phyloP scores from a whole-genome alignment of 1,140 invertebrate genomes.

The Bombus superbus region DNA sequence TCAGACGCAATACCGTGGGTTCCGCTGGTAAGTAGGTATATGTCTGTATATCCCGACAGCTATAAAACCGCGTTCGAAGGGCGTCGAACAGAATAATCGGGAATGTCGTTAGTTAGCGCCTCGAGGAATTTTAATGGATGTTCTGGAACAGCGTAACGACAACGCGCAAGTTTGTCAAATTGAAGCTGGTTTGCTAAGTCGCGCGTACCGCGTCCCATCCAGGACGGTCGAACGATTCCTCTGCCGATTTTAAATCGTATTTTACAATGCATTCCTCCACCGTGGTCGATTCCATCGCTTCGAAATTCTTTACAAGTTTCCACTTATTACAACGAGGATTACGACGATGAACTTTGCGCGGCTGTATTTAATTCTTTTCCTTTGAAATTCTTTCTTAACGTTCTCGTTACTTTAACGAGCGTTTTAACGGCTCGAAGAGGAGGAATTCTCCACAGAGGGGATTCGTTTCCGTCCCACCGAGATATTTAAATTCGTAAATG shows the following conservation, averaged over 20 bases:
- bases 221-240: not conserved
- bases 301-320: too few species aligned
- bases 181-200: slow-evolving; percentile 25
- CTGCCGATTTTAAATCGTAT: not conserved
- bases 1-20: slow-evolving; percentile 71
- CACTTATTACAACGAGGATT: not conserved
- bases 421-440: not conserved
- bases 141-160: slow-evolving; percentile 31
- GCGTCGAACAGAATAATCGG: slow-evolving; percentile 66
- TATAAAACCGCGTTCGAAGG: slow-evolving; percentile 70
- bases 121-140: slow-evolving; percentile 71
- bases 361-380: too few species aligned
- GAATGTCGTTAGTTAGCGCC: slow-evolving; percentile 70
- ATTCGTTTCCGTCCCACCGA: not conserved
- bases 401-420: not conserved
- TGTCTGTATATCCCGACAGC: slow-evolving; percentile 63
- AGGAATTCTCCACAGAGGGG: not conserved
- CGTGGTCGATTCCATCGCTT: not conserved
- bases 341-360: too few species aligned
- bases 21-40: slow-evolving; percentile 66
- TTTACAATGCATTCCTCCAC: too few species aligned
- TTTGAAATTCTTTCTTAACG: too few species aligned
- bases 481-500: too few species aligned
- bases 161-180: slow-evolving; percentile 36
- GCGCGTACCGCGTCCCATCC: not conserved